Percentiles rank a stretch among this genome's conserved stretches.
Conservation (phyloP, 2,888 invertebrate species). For the Willowsia nigromaculata region DNA sequence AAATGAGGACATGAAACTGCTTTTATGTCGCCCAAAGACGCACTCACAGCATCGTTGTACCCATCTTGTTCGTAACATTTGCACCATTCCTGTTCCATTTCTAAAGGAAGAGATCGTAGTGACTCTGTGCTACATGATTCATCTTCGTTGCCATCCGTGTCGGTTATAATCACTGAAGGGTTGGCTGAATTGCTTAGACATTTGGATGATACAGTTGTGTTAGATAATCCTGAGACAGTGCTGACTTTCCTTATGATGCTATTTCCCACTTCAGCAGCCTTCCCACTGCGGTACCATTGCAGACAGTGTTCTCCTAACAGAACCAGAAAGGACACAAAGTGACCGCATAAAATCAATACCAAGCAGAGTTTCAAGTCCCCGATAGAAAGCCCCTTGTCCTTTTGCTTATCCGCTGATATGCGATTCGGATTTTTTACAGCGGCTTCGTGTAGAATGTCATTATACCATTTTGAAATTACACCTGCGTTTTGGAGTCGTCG, state of each 20-base stretch:
- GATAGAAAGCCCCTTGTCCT: constrained; percentile 17
- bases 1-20: constrained; percentile 55
- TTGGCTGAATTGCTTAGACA: background rate
- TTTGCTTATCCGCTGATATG: background rate
- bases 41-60: background rate
- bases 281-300: constrained; percentile 14
- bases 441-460: constrained; percentile 84
- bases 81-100: constrained; percentile 51
- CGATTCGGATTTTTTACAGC: constrained; percentile 73
- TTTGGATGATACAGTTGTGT: background rate
- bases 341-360: constrained; percentile 70
- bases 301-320: background rate
- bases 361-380: constrained; percentile 77
- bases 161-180: constrained; percentile 62
- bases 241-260: constrained; percentile 54
- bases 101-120: constrained; percentile 47
- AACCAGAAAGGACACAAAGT: constrained; percentile 59
- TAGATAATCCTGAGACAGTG: constrained; percentile 48
- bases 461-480: background rate
- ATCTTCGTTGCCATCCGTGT: constrained; percentile 31
- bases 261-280: background rate
- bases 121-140: constrained; percentile 11
- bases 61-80: background rate
- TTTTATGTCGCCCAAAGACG: constrained; percentile 50
- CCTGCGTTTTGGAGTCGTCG: background rate